Evolutionary conservation across 2,888 invertebrate species (phyloP).

Genomic region (Tenthredo notha): DNA sequence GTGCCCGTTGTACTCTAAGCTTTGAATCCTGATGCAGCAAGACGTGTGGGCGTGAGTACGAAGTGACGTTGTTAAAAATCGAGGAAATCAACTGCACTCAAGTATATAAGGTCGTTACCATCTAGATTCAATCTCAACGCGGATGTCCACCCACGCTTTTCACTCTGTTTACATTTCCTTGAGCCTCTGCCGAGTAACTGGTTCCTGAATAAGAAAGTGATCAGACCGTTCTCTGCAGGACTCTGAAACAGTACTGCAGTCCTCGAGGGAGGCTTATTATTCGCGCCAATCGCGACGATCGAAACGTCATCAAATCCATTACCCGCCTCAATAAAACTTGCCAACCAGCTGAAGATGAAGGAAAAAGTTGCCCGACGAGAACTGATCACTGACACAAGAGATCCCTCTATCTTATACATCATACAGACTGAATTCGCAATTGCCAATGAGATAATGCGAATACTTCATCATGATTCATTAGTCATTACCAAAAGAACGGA

Average conservation of each 20-base stretch:
- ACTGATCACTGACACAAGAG: constrained; percentile 7
- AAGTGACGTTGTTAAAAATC: constrained; percentile 36
- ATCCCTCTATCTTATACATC: not conserved
- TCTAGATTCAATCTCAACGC: constrained; percentile 48
- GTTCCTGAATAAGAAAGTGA: constrained; percentile 15
- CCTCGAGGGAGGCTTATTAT: constrained; percentile 17
- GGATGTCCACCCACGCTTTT: constrained; percentile 45
- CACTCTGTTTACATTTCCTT: constrained; percentile 37
- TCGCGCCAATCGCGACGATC: constrained; percentile 8
- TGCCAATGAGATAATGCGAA: constrained; percentile 13
- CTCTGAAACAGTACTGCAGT: not conserved
- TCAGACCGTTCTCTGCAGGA: not conserved
- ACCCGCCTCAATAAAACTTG: constrained; percentile 43
- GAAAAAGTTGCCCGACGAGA: constrained; percentile 32
- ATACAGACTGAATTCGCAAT: not conserved
- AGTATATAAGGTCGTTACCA: constrained; percentile 39
- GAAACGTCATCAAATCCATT: constrained; percentile 42
- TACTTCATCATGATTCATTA: not conserved
- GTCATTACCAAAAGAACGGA: not conserved
- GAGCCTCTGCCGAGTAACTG: constrained; percentile 12
- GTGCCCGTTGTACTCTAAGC: not conserved
- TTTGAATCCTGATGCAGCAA: constrained; percentile 4
- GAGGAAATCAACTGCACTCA: constrained; percentile 32
- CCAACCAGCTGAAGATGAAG: not conserved
- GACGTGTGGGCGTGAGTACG: constrained; percentile 6